Conservation (phyloP, 2,113 vertebrate genomes). For the Lethenteron reissneri region DNA sequence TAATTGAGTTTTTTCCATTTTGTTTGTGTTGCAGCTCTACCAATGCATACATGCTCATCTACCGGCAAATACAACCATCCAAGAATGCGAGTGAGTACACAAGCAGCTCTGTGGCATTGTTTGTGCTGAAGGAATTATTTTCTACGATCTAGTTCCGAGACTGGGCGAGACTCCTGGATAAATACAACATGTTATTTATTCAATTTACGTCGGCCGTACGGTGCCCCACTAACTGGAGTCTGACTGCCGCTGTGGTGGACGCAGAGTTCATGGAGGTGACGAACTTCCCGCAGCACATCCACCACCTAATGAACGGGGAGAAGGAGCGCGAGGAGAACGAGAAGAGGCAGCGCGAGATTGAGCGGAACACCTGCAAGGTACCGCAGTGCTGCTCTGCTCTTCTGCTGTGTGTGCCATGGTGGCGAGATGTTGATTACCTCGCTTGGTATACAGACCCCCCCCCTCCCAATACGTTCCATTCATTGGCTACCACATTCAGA, state of each 20-base stretch:
- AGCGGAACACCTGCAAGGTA: constrained; percentile 97
- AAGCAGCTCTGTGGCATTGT: not conserved
- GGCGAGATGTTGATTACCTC: no score
- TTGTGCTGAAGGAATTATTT: no score
- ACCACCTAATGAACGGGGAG: constrained; percentile 62
- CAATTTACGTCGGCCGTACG: no score
- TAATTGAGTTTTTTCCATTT: constrained; percentile 9
- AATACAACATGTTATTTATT: not conserved
- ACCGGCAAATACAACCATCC: constrained; percentile 67
- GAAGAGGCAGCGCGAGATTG: constrained; percentile 83
- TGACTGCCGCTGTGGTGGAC: no score
- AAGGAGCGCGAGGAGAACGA: constrained; percentile 89
- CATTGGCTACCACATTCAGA: not conserved
- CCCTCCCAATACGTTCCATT: constrained; percentile 6
- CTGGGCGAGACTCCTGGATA: no score
- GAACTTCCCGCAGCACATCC: constrained; percentile 83
- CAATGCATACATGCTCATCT: constrained; percentile 98
- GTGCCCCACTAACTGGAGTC: no score
- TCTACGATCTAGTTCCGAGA: no score
- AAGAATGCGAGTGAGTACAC: constrained; percentile 64
- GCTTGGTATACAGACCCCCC: no score
- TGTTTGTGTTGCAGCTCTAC: constrained; percentile 43
- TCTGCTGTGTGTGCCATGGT: no score
- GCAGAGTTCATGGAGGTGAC: constrained; percentile 61
- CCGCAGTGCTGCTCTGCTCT: constrained; percentile 2